A percentile compares a stretch with the other conserved stretches of the same genome.
phyloP scores from a whole-genome alignment of 2,797 vertebrate species.

The Urophycis tenuis region DNA sequence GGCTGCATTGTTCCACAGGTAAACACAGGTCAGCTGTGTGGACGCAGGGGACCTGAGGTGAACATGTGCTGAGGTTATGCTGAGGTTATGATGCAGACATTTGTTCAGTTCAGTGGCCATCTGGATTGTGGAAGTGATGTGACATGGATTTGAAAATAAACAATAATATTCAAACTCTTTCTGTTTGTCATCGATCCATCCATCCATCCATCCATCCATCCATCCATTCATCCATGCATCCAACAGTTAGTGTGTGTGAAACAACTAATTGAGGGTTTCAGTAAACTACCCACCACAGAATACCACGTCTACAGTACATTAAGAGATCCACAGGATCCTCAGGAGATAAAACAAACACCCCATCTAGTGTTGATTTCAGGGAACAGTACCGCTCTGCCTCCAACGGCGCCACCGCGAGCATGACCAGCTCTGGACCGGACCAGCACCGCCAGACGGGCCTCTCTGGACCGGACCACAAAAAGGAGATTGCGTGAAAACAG shows the following conservation, averaged over 20 bases:
- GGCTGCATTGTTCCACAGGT: background rate
- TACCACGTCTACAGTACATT: background rate
- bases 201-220: no score
- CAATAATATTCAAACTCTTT: slow-evolving; percentile 35
- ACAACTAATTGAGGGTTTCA: background rate
- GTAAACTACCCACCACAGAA: background rate
- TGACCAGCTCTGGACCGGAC: background rate
- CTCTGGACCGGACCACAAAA: background rate
- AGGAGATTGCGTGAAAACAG: background rate
- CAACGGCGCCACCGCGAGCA: background rate
- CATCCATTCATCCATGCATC: no score
- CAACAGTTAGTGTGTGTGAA: background rate
- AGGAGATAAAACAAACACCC: background rate
- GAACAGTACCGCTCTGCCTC: background rate
- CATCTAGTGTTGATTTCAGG: background rate
- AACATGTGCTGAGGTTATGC: no score
- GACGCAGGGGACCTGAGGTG: slow-evolving; percentile 7
- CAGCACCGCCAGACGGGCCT: background rate
- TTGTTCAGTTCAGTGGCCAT: slow-evolving; percentile 23
- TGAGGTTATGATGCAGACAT: slow-evolving; percentile 14
- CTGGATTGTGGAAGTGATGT: slow-evolving; percentile 27
- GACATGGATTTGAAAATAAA: slow-evolving; percentile 49
- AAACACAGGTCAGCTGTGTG: slow-evolving; percentile 11
- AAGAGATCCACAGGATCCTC: background rate
- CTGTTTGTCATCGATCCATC: slow-evolving; percentile 20